Evolutionary conservation across 2,797 vertebrate genomes (phyloP), one percentile per base, ranked within the genome.

Genomic region (Oryzias dopingdopingensis): DNA sequence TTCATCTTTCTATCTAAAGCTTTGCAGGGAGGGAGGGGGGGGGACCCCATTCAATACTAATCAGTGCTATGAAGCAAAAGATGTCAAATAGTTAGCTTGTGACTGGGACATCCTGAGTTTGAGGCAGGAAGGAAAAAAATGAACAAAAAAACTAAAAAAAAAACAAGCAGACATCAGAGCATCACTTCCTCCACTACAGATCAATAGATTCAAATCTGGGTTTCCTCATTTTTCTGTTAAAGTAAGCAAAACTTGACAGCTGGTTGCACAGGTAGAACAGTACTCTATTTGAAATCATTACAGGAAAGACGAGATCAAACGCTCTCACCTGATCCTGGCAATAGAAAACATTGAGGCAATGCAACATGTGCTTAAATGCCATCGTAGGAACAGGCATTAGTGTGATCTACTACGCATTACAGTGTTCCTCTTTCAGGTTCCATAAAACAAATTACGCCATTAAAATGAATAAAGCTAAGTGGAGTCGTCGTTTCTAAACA

Each of bases 11-110:
- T 77, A 67, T 78, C 72, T 80, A 57, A 29, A 20, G 56, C 71
- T 51, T 24, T 18, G 63, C 64, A 37, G 1, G 72, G 66, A 68
- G 65, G 77, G 62, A 64, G 40, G 61, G 68, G 1, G 68, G 66
- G 65, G 79, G 67, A 66, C 65, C 67, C 69, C 71, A 83, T 89
- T 90, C 88, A 77, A 85, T 83, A 87, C 84, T 89, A 88, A 90
- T 90, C 79, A 82, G 82, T 72, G 65, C 83, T 82, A 73, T 70
- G 71, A 74, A 79, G 75, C 77, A 79, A 66, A 74, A 70, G 82
- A 84, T 72, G 73, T 76, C 78, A 78, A 79, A 79, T 74, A 80
- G 71, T 20, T 61, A 51, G 78, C 43, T 62, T 56, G 78, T 79
- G 62, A 73, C 69, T 14, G 54, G 43, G 65, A 70, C 75, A 76